Evolutionary conservation across 2,113 vertebrate genomes (phyloP), one percentile per base, ranked within the genome.

Genomic region (Xenotilapia leptura): DNA sequence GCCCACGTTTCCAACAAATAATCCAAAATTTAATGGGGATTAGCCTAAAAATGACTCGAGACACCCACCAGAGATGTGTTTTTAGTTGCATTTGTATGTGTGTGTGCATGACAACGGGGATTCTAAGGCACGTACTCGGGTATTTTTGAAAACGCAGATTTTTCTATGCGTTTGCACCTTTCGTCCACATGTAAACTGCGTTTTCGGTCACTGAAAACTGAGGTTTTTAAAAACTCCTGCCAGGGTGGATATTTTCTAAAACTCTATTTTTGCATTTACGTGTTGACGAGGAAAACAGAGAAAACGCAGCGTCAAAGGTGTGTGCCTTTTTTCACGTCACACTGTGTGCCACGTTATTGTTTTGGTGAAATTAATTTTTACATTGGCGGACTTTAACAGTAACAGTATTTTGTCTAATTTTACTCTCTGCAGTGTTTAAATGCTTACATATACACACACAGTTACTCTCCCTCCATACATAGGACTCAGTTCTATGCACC

Each of bases 21-120:
- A 92, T 95, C 90, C 87, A 31, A 90, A 90, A 90, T 92, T 79
- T 87, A 86, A 91, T 56, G 47, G 7, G 82, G 86, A 92, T 94
- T 93, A 91, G 83, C 81, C 73, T 88, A 5, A 73, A 65, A 23
- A 79, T 28, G 42, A 81, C 77, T 86, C 62, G 9, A 84, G 55
- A 84, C 87, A 28, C 58, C 91, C 89, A 89, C 90, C 60, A 65
- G 60, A 65, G 10, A 65, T 65, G 60, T 36, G 60, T 65, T 65
- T 62, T 65, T n/a, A 65, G 31, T 36, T 65, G 9, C 17, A 36
- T 38, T 38, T 36, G 60, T 38, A 7, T 65, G 33, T 65, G 65
- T 65, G 65, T 12, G 19, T 33, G 33, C 19, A n/a, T 38, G 60
- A 36, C 9, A 36, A 36, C 6, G 1, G 33, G 33, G 33, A 65